Percentiles rank a stretch among this genome's conserved stretches.
phyloP scores from a whole-genome alignment of 2,888 invertebrate genomes.

The Machimus rusticus region DNA sequence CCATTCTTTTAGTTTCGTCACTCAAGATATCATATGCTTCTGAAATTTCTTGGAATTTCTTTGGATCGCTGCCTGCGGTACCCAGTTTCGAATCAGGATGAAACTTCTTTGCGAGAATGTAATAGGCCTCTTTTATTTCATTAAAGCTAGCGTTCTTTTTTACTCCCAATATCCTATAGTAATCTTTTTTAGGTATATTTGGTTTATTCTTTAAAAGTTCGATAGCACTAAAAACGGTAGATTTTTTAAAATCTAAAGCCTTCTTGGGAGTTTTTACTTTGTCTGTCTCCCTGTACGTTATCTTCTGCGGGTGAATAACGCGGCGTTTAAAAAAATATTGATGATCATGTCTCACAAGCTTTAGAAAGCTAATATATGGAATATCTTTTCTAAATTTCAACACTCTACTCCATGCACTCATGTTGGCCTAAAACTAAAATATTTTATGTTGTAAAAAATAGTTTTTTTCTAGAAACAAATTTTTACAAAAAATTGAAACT shows the following conservation, averaged over 20 bases:
- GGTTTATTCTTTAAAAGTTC: not conserved
- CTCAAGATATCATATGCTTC: slow-evolving; percentile 93
- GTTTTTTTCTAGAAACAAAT: not conserved
- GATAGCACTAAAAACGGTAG: not conserved
- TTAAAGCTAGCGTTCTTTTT: slow-evolving; percentile 52
- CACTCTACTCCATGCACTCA: not conserved
- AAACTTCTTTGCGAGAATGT: slow-evolving; percentile 58
- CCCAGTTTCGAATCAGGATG: slow-evolving; percentile 56
- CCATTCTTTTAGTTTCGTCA: slow-evolving; percentile 85
- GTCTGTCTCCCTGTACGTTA: not conserved
- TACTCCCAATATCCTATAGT: slow-evolving; percentile 58
- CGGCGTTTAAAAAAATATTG: not conserved
- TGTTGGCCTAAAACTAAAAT: not conserved
- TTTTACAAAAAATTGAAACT: not conserved
- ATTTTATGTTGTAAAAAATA: not conserved
- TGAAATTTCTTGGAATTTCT: slow-evolving; percentile 83
- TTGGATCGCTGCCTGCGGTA: slow-evolving; percentile 53
- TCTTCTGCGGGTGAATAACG: not conserved
- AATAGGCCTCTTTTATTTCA: slow-evolving; percentile 59
- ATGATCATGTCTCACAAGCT: not conserved
- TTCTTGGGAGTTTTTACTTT: not conserved
- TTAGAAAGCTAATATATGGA: not conserved
- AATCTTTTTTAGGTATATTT: slow-evolving; percentile 52
- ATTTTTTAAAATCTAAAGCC: not conserved
- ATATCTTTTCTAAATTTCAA: not conserved